Evolutionary conservation across 2,888 invertebrate species (phyloP).

Genomic region (Dynastes grantii): DNA sequence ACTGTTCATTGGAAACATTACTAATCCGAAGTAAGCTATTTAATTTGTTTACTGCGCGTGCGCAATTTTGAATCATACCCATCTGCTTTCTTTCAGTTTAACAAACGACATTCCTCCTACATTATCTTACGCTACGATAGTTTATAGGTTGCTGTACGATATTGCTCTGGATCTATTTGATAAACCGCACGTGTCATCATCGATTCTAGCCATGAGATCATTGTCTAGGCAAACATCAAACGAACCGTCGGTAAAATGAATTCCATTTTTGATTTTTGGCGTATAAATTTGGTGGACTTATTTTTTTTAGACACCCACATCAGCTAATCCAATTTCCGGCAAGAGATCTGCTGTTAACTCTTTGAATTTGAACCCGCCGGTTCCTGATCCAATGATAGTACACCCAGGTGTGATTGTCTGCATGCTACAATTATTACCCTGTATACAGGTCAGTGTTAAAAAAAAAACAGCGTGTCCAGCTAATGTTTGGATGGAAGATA

Average conservation of each 20-base stretch:
- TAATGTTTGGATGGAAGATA: no score
- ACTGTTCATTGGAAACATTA: constrained; percentile 84
- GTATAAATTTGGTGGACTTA: constrained; percentile 34
- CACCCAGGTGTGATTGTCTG: constrained; percentile 97
- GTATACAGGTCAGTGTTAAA: constrained; percentile 74
- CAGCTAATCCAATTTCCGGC: constrained; percentile 63
- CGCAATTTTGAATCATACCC: background rate
- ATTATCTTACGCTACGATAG: constrained; percentile 87
- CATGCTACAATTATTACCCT: constrained; percentile 93
- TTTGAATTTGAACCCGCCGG: constrained; percentile 82
- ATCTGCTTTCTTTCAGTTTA: constrained; percentile 72
- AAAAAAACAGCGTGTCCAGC: no score
- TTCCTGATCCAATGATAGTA: constrained; percentile 90
- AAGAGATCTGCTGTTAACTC: constrained; percentile 79
- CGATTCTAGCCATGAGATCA: constrained; percentile 78
- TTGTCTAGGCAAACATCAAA: constrained; percentile 77
- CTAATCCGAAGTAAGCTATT: constrained; percentile 77
- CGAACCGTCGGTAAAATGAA: constrained; percentile 71
- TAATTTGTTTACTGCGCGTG: background rate
- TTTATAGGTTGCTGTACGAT: constrained; percentile 93
- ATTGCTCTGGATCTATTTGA: constrained; percentile 97
- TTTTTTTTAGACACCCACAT: constrained; percentile 52
- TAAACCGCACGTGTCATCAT: constrained; percentile 81
- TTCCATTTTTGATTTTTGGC: background rate
- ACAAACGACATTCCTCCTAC: constrained; percentile 83